Base-by-base conservation (phyloP, 2,113 vertebrate species). In the Leucoraja erinaceus region DNA sequence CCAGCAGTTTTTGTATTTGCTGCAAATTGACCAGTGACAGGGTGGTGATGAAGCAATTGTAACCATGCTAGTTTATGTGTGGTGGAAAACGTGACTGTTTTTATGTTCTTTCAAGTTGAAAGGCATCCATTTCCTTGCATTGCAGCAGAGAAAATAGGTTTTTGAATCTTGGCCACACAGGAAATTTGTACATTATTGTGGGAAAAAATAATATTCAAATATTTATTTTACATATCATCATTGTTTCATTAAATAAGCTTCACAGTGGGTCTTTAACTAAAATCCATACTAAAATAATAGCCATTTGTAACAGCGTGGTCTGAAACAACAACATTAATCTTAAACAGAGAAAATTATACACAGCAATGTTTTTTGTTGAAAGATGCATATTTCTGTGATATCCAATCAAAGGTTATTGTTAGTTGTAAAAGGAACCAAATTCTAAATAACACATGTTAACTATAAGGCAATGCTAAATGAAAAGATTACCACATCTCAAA, bases 1-100 rank as follows among this genome's bases (percentile, higher is more conserved):
- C 81, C 56, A 63, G 83, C 83, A 86, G 83, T 63, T 31, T 61
- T 12, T 63, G 56, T 86, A 86, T 63, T 86, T 86, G 4, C 83
- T 31, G 56, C 56, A 86, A 86, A 61, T 61, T 59, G 81, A 61
- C 54, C n/a, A 59, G 83, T 86, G 25, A 84, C 28, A 86, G 28
- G 56, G 56, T 14, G 59, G 59, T 31, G 78, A 81, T 81, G 78
- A 22, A 81, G 78, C 78, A 81, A 81, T 56, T 20, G 83, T 63
- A 86, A 86, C 59, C 61, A 61, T 31, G 59, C 56, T 86, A 14
- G 28, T 61, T 84, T 63, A 63, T 63, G 28, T 63, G 18, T 16
- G 20, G 47, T 61, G 56, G 56, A 84, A 47, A 84, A 84, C 25
- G 12, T 61, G 81, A 86, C n/a, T 86, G 56, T 86, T 86, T 61